Percentiles rank a stretch among this genome's conserved stretches.
phyloP scores from a whole-genome alignment of 2,113 vertebrate species.

The Ovis aries region DNA sequence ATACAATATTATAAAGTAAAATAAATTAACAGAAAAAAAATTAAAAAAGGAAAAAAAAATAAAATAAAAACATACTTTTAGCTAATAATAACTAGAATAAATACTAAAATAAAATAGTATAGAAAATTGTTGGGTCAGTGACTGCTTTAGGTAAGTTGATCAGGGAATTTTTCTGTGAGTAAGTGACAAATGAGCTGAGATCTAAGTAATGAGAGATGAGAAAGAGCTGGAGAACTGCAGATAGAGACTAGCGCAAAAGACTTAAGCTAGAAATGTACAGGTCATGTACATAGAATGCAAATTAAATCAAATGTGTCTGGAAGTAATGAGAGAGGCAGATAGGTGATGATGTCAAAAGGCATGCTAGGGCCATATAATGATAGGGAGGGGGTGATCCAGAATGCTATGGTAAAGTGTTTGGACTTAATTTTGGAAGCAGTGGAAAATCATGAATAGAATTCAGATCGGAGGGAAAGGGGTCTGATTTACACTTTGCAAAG shows the following conservation, averaged over 20 bases:
- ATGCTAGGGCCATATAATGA: neutral
- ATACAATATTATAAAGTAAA: too few species aligned
- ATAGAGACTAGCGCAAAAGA: neutral
- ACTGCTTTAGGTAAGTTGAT: conserved; percentile 16
- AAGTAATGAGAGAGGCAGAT: neutral
- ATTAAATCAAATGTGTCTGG: neutral
- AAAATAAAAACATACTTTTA: neutral
- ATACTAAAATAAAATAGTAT: conserved; percentile 14
- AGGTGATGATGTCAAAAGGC: neutral
- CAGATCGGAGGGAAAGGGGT: neutral
- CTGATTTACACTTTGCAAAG: neutral
- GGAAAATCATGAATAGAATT: neutral
- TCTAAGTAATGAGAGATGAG: neutral
- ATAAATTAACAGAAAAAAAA: too few species aligned
- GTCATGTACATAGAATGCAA: neutral
- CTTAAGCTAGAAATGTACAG: neutral
- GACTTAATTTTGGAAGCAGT: neutral
- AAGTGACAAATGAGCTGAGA: neutral
- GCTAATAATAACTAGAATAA: neutral
- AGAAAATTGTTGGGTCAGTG: neutral
- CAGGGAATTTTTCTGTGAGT: neutral
- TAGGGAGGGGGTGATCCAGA: neutral
- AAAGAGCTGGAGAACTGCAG: neutral
- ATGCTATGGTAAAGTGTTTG: neutral
- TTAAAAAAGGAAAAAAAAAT: too few species aligned